Conservation (phyloP, 2,113 vertebrate species). For the Cyphomyrus plagiostoma region DNA sequence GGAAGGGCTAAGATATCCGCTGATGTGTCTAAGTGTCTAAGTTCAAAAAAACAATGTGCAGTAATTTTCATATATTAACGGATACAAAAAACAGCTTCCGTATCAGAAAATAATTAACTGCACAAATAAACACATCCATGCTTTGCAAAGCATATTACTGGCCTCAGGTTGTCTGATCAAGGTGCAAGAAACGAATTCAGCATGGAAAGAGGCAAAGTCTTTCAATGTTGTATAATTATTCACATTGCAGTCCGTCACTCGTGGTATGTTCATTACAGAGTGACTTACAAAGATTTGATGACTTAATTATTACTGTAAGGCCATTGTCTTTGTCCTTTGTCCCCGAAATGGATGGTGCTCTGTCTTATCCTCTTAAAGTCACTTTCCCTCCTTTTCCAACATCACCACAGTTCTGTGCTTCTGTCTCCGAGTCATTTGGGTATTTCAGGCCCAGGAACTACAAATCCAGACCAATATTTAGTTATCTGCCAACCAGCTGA, state of each 20-base stretch:
- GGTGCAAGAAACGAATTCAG: background rate
- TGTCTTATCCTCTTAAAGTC: background rate
- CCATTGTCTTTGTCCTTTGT: background rate
- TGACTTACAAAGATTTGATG: background rate
- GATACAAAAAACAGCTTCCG: background rate
- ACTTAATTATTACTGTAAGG: background rate
- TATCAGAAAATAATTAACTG: background rate
- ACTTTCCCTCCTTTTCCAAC: background rate
- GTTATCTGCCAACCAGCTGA: background rate
- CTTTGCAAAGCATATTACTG: background rate
- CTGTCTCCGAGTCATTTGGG: background rate
- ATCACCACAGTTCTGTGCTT: background rate
- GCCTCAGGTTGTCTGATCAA: background rate
- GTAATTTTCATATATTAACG: conserved; percentile 1
- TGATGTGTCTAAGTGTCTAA: background rate
- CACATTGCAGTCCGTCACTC: background rate
- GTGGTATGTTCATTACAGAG: background rate
- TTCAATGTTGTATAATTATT: background rate
- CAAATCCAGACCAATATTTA: background rate
- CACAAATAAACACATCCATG: background rate
- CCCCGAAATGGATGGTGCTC: background rate
- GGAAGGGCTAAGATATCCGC: background rate
- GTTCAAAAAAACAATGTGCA: background rate
- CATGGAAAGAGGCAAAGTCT: background rate
- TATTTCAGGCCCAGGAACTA: background rate